Evolutionary conservation across 2,888 invertebrate species (phyloP), one percentile per base, ranked within the genome.

Genomic region (Rapana venosa): DNA sequence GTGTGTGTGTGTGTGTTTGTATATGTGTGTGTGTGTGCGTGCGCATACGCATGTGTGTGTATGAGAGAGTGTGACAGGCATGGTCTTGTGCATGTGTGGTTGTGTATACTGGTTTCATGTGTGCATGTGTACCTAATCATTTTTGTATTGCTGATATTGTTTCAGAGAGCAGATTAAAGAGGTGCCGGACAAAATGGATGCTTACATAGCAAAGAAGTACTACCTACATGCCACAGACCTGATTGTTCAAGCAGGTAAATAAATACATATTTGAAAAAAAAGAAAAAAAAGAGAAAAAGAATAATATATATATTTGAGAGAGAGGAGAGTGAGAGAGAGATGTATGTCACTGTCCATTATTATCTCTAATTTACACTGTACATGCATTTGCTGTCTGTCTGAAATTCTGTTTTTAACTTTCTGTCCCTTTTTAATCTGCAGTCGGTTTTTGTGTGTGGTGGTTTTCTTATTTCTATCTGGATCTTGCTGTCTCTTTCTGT

Each of bases 161-260:
- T 96, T 88, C 94, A 98, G 98, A 92, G 98, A 98, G 95, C 97
- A 97, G 94, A 96, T 98, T 93, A 97, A 97, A 92, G 97, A 97
- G 96, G 97, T 98, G 90, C 97, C 98, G 85, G 97, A 97, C 90
- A 97, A 97, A 93, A 97, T 98, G 91, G 97, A 97, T 88, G 97
- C 96, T 89, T 97, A 97, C 94, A 97, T 98, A 92, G 96, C 97
- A 17, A 97, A 97, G 92, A 98, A 98, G 92, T 97, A 98, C 92
- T 98, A 98, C 96, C 96, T 98, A 91, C 98, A 98, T 95, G 98
- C 98, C 56, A 98, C 98, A n/a, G 94, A 98, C 94, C 97, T 98
- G 74, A 96, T 98, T 35, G 97, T 97, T 47, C 97, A 95, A 86
- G 95, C 96, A 91, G 94, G 96, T 96, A 93, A 91, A 66, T 11